Evolutionary conservation across 2,888 invertebrate species (phyloP).

Genomic region (Lycocerus yunnanus): DNA sequence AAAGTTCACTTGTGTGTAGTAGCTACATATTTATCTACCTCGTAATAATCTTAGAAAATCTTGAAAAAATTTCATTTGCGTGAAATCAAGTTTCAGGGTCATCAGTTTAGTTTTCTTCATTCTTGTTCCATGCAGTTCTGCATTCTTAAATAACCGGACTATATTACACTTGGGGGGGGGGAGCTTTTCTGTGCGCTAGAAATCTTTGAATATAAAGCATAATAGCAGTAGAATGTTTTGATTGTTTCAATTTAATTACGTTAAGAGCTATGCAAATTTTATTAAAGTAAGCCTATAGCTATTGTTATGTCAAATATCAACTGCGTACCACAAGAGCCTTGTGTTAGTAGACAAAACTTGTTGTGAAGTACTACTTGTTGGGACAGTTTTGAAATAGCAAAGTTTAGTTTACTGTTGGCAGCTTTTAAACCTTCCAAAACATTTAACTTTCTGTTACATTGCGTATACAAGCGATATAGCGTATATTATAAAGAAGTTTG

Average conservation of each 20-base stretch:
- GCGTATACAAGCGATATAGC: neutral
- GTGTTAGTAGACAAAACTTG: neutral
- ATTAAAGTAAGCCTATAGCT: neutral
- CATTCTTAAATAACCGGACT: too few relatives aligned
- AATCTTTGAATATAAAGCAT: too few relatives aligned
- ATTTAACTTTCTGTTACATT: constrained; percentile 1
- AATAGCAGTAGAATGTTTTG: neutral
- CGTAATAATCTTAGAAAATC: too few relatives aligned
- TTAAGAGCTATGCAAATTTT: neutral
- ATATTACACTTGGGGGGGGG: too few relatives aligned
- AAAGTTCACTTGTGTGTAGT: too few relatives aligned
- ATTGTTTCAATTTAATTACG: neutral
- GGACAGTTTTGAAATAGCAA: constrained; percentile 1
- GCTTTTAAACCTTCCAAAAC: constrained; percentile 3
- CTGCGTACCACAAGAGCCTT: neutral
- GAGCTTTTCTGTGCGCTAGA: too few relatives aligned
- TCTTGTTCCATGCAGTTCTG: too few relatives aligned
- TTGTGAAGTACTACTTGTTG: neutral
- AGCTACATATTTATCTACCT: too few relatives aligned
- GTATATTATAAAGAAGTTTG: neutral
- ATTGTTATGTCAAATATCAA: neutral
- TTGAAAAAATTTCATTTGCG: too few relatives aligned
- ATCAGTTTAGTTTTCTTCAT: too few relatives aligned
- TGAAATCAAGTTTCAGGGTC: too few relatives aligned
- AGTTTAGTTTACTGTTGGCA: constrained; percentile 2